Evolutionary conservation across 2,113 vertebrate species (phyloP).

Genomic region (Hemiscyllium ocellatum): DNA sequence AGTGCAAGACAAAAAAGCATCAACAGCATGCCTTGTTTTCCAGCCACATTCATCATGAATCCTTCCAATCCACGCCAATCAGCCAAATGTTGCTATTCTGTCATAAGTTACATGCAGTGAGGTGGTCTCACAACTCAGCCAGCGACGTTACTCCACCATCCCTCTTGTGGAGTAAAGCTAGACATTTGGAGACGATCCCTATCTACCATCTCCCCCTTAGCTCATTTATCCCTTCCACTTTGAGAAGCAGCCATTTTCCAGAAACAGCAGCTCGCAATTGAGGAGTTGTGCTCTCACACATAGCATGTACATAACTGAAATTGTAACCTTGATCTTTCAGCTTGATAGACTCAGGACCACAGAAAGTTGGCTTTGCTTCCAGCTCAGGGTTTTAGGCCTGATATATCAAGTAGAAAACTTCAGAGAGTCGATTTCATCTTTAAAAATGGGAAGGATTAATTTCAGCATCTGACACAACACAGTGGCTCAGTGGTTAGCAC

Average conservation of each 20-base stretch:
- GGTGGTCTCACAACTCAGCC: too few relatives aligned
- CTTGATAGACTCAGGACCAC: background rate
- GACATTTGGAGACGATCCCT: background rate
- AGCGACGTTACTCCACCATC: too few relatives aligned
- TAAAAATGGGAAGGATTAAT: background rate
- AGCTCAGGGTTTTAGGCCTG: background rate
- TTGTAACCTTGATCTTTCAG: background rate
- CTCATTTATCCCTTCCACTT: too few relatives aligned
- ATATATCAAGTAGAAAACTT: background rate
- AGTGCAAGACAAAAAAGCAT: too few relatives aligned
- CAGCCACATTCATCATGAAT: background rate
- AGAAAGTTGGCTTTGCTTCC: background rate
- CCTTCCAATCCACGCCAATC: background rate
- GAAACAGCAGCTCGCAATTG: background rate
- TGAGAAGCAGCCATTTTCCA: background rate
- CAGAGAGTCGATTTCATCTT: background rate
- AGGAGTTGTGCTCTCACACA: background rate
- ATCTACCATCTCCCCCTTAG: background rate
- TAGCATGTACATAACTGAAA: background rate
- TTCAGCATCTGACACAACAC: background rate
- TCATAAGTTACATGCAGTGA: too few relatives aligned
- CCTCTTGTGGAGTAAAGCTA: too few relatives aligned
- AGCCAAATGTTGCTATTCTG: background rate
- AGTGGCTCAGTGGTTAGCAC: too few relatives aligned
- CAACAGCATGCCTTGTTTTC: too few relatives aligned